These are phyloP conservation scores for Phorcus lineatus DNA, from an alignment of 2,888 invertebrate genomes.

Conservation along the genomic window DNA sequence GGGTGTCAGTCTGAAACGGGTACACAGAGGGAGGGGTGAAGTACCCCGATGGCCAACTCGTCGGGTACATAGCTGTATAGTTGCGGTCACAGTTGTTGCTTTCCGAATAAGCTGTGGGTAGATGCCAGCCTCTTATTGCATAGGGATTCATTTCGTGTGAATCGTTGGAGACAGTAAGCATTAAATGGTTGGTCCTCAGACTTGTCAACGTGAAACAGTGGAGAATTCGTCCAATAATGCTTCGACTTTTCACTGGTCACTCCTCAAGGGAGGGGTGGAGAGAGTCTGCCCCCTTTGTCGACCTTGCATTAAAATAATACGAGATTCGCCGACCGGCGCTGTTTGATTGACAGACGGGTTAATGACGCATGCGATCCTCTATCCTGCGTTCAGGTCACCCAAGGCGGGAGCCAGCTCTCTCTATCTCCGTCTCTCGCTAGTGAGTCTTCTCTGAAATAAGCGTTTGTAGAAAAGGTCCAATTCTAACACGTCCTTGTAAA, in stretches of 20 bases:
- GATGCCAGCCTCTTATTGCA: constrained; percentile 67
- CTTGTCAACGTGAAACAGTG: constrained; percentile 18
- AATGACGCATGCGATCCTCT: constrained; percentile 11
- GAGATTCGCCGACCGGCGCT: background rate
- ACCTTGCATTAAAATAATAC: constrained; percentile 22
- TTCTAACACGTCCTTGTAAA: constrained; percentile 6
- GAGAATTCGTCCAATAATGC: constrained; percentile 14
- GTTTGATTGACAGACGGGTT: constrained; percentile 17
- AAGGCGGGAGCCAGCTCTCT: background rate
- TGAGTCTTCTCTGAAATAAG: background rate
- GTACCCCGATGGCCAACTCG: constrained; percentile 66
- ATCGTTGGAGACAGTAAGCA: background rate
- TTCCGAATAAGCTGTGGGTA: constrained; percentile 65
- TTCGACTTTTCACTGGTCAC: constrained; percentile 9
- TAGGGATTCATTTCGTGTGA: constrained; percentile 62
- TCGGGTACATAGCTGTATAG: constrained; percentile 63
- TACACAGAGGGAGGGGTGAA: constrained; percentile 63
- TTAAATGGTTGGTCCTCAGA: constrained; percentile 15
- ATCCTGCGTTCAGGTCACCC: background rate
- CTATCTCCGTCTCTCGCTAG: too few species aligned
- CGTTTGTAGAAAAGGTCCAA: background rate
- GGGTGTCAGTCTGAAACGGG: constrained; percentile 59
- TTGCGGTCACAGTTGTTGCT: constrained; percentile 63
- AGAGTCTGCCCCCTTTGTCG: constrained; percentile 12
- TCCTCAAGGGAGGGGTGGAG: constrained; percentile 10